A percentile compares a stretch with the other conserved stretches of the same genome.
These are phyloP conservation scores for Gerris lacustris DNA, from an alignment of 2,888 invertebrate species.

Conservation along the genomic window DNA sequence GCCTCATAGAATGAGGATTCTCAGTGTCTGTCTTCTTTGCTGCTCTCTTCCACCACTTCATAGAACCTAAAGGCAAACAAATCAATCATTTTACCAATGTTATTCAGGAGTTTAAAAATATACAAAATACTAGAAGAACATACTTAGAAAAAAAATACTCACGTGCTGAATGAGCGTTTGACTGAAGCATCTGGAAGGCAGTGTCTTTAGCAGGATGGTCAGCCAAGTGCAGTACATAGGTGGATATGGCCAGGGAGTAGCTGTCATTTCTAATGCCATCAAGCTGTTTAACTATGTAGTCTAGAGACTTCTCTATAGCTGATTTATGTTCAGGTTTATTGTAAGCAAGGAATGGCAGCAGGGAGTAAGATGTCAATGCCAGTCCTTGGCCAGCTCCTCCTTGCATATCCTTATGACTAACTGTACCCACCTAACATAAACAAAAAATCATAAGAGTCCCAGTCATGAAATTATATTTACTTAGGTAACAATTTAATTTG, in stretches of 20 bases:
- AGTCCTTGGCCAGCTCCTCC: constrained; percentile 58
- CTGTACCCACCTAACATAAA: constrained; percentile 51
- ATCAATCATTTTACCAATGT: too few species aligned
- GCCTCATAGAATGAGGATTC: constrained; percentile 51
- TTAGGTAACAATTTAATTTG: too few species aligned
- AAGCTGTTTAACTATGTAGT: constrained; percentile 57
- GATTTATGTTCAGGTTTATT: constrained; percentile 45
- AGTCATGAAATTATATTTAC: too few species aligned
- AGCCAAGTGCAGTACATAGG: constrained; percentile 63
- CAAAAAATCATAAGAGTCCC: too few species aligned
- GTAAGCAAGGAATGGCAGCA: constrained; percentile 56
- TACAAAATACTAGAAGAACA: too few species aligned
- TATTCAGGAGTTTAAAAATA: too few species aligned
- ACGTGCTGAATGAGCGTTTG: constrained; percentile 40
- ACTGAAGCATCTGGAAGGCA: constrained; percentile 49
- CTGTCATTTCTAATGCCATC: constrained; percentile 47
- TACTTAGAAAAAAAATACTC: constrained; percentile 23
- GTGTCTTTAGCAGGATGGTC: constrained; percentile 56
- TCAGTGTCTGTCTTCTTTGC: constrained; percentile 42
- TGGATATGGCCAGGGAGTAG: constrained; percentile 63
- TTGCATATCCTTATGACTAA: constrained; percentile 60
- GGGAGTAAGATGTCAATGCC: constrained; percentile 70
- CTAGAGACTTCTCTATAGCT: constrained; percentile 60
- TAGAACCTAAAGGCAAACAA: not conserved
- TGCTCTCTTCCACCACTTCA: constrained; percentile 69